Percentiles rank a stretch among this genome's conserved stretches.
phyloP scores from a whole-genome alignment of 2,888 invertebrate species.

The Habroteleia sp. region DNA sequence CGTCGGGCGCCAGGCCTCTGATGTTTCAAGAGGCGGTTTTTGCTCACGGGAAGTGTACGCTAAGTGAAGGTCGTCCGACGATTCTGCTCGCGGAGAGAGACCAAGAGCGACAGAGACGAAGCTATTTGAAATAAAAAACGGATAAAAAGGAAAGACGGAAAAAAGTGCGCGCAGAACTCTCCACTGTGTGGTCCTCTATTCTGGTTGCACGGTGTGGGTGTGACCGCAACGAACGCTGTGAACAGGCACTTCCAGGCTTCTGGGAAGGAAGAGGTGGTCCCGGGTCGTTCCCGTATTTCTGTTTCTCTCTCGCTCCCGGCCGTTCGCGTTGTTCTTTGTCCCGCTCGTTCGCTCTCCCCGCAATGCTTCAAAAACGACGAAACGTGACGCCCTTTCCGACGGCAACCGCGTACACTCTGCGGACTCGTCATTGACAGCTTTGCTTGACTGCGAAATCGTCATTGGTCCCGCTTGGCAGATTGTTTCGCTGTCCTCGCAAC shows the following conservation, averaged over 20 bases:
- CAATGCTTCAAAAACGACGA: constrained; percentile 64
- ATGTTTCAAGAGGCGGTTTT: constrained; percentile 74
- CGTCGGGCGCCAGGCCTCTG: constrained; percentile 72
- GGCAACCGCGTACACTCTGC: constrained; percentile 52
- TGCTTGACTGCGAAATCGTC: constrained; percentile 64
- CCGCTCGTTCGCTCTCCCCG: constrained; percentile 10
- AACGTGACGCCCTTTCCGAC: constrained; percentile 65
- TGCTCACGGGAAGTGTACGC: constrained; percentile 71
- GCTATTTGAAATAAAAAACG: constrained; percentile 42
- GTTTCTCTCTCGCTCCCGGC: constrained; percentile 3
- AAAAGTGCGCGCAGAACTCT: constrained; percentile 62
- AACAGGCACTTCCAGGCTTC: constrained; percentile 73
- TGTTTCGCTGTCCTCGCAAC: constrained; percentile 45
- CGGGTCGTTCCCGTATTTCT: constrained; percentile 43
- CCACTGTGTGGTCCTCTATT: constrained; percentile 67
- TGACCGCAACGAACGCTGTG: constrained; percentile 74
- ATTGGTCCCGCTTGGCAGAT: constrained; percentile 65
- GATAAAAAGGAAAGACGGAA: constrained; percentile 52
- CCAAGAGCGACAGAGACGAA: constrained; percentile 25
- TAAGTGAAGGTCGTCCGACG: constrained; percentile 71
- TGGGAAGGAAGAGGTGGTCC: constrained; percentile 68
- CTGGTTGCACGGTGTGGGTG: constrained; percentile 69
- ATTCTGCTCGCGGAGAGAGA: constrained; percentile 46
- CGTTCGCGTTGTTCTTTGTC: background rate
- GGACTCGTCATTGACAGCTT: constrained; percentile 56